Percentiles rank a stretch among this genome's conserved stretches.
Evolutionary conservation across 1,140 invertebrate species (phyloP).

Genomic region (Meteorus sp.): DNA sequence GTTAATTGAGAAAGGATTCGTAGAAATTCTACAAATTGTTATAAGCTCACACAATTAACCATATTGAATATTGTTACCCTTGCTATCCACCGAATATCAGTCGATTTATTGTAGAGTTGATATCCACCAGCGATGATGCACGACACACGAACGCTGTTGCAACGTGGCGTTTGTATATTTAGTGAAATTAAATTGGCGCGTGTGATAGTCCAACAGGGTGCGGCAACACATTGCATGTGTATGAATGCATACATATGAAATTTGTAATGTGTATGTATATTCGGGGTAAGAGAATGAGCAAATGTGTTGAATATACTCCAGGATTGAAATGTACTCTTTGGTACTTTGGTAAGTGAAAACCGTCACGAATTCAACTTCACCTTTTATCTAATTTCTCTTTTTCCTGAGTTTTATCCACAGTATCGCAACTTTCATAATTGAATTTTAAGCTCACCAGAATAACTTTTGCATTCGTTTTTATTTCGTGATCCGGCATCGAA

Average conservation of each 20-base stretch:
- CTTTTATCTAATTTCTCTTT: neutral
- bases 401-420: conserved; percentile 15
- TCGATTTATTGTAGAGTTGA: neutral
- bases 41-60: no score
- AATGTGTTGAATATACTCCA: neutral
- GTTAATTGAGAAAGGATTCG: no score
- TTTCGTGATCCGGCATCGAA: conserved; percentile 5
- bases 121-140: conserved; percentile 1
- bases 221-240: neutral
- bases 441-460: conserved; percentile 38
- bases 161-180: neutral
- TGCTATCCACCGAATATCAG: no score
- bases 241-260: neutral
- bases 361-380: conserved; percentile 10
- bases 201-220: neutral
- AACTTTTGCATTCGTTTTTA: conserved; percentile 25
- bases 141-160: neutral
- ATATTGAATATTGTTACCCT: no score
- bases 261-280: neutral
- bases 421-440: conserved; percentile 45
- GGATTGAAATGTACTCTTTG: conserved; percentile 10
- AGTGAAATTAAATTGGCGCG: conserved; percentile 24
- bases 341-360: conserved; percentile 22
- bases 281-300: neutral
- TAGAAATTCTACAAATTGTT: no score